Conservation (phyloP, 2,797 vertebrate genomes). For the Galagoides demidoff region DNA sequence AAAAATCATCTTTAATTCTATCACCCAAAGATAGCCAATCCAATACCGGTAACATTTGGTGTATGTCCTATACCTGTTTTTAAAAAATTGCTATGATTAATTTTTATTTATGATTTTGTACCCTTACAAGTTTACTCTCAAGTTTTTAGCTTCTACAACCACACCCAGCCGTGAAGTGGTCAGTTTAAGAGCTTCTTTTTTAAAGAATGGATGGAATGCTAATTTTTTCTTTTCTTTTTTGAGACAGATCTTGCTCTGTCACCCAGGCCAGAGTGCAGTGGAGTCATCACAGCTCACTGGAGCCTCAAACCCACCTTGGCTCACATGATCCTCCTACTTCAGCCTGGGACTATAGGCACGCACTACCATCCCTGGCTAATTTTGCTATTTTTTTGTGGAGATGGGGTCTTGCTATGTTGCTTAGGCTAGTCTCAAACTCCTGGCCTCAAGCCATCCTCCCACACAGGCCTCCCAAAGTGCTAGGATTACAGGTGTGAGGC, state of each 20-base stretch:
- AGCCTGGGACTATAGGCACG: background rate
- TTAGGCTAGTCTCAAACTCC: background rate
- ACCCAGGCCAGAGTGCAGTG: background rate
- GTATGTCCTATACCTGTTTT: background rate
- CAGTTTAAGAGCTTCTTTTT: background rate
- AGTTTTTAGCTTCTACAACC: constrained; percentile 19
- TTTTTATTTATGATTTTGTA: constrained; percentile 12
- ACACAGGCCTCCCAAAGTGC: background rate
- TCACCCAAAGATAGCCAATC: background rate
- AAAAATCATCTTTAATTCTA: background rate
- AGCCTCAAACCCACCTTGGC: background rate
- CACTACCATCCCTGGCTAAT: background rate
- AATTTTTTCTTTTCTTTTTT: background rate
- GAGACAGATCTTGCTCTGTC: background rate
- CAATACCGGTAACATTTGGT: background rate
- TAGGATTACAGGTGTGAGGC: no score
- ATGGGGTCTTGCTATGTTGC: background rate
- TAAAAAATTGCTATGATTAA: background rate
- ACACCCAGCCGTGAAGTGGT: background rate
- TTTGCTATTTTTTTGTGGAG: background rate
- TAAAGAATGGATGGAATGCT: background rate
- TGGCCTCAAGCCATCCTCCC: background rate
- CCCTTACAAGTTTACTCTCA: background rate
- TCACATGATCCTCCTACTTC: background rate
- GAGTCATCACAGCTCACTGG: background rate